Evolutionary conservation across 2,113 vertebrate genomes (phyloP).

Genomic region (Oophaga pumilio): DNA sequence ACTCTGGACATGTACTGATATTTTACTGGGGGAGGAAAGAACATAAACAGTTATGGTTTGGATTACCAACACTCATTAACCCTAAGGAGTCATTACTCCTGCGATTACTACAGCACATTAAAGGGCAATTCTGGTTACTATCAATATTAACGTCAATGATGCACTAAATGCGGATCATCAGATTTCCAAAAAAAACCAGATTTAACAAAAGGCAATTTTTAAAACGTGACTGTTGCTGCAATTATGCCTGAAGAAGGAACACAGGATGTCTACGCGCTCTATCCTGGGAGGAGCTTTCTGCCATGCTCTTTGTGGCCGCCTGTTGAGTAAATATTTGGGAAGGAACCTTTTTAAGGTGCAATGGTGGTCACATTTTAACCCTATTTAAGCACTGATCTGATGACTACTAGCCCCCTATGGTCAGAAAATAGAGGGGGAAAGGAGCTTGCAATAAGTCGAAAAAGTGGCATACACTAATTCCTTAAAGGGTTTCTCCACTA

Average conservation of each 20-base stretch:
- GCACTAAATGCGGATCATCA: neutral
- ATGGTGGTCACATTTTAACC: too few species aligned
- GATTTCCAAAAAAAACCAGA: too few species aligned
- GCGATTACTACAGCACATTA: neutral
- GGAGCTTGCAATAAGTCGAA: too few species aligned
- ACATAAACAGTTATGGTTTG: constrained; percentile 49
- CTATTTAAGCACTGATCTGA: too few species aligned
- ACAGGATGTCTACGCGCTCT: too few species aligned
- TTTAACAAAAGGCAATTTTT: too few species aligned
- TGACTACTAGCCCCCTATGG: too few species aligned
- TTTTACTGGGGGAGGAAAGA: neutral
- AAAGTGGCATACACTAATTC: too few species aligned
- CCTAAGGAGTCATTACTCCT: neutral
- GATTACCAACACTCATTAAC: constrained; percentile 40
- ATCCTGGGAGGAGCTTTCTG: neutral
- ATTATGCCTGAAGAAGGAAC: too few species aligned
- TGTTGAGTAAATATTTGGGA: neutral
- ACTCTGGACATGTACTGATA: constrained; percentile 9
- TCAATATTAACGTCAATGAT: neutral
- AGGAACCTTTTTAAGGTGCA: neutral
- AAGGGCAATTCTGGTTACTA: neutral
- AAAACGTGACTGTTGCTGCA: too few species aligned
- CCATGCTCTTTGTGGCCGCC: neutral
- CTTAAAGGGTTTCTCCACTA: too few species aligned
- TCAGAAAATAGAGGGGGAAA: too few species aligned